Conservation (phyloP, 2,888 invertebrate species). For the Scelioninae gen. 2 region DNA sequence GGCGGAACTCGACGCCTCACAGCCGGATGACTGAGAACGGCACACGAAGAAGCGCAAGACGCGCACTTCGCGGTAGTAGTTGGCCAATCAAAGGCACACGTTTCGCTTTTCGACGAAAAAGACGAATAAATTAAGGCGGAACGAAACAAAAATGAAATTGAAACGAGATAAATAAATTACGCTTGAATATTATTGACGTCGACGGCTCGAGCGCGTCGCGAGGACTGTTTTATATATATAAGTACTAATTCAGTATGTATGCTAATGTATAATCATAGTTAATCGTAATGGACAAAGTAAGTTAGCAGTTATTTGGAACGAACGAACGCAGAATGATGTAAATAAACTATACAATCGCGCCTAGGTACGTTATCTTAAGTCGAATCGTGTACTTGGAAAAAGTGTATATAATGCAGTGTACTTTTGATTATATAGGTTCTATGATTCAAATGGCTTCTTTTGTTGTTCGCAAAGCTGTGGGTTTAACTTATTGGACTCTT, state of each 20-base stretch:
- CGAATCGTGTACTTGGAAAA: constrained; percentile 74
- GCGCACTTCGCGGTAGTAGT: constrained; percentile 56
- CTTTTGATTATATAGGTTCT: constrained; percentile 75
- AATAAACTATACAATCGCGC: constrained; percentile 73
- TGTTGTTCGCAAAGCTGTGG: constrained; percentile 73
- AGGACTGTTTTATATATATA: constrained; percentile 76
- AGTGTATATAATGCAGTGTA: constrained; percentile 76
- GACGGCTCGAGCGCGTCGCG: constrained; percentile 62
- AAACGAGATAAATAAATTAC: constrained; percentile 58
- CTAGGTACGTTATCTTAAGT: constrained; percentile 71
- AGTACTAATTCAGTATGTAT: constrained; percentile 71
- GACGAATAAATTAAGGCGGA: neutral
- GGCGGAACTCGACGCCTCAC: constrained; percentile 56
- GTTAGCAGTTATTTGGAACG: constrained; percentile 69
- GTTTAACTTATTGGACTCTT: constrained; percentile 59
- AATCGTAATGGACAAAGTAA: constrained; percentile 62
- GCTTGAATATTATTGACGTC: constrained; percentile 70
- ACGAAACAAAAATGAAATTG: constrained; percentile 4
- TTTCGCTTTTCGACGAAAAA: constrained; percentile 60
- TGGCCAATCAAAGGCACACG: constrained; percentile 4
- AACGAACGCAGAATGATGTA: constrained; percentile 69
- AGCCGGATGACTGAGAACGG: constrained; percentile 60
- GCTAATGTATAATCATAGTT: constrained; percentile 70
- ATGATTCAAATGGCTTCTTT: constrained; percentile 75
- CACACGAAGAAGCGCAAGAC: constrained; percentile 61